Evolutionary conservation across 1,140 invertebrate genomes (phyloP).

Genomic region (Drosophila azteca): DNA sequence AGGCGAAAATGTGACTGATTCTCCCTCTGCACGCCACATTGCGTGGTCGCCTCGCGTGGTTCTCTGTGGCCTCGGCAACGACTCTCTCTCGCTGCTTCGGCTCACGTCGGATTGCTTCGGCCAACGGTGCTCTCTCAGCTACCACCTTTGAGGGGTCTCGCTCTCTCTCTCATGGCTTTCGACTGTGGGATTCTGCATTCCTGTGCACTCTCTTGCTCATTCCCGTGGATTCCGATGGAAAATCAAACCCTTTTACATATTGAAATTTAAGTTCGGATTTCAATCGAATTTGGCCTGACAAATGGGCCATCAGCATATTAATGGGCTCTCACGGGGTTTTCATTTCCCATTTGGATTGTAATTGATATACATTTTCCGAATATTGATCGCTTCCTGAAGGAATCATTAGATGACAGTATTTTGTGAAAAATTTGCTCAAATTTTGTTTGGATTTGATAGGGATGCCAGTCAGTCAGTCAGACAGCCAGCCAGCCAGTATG

Average conservation of each 20-base stretch:
- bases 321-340: slow-evolving; percentile 8
- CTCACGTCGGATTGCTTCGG: too few relatives aligned
- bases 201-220: not conserved
- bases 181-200: not conserved
- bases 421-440: not conserved
- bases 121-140: too few relatives aligned
- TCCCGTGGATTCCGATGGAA: slow-evolving; percentile 14
- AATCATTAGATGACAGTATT: slow-evolving; percentile 1
- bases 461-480: too few relatives aligned
- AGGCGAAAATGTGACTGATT: slow-evolving; percentile 69
- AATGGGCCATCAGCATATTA: slow-evolving; percentile 40
- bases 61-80: not conserved
- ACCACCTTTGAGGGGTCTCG: too few relatives aligned
- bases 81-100: too few relatives aligned
- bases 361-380: slow-evolving; percentile 13
- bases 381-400: slow-evolving; percentile 8
- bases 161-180: too few relatives aligned
- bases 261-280: slow-evolving; percentile 47
- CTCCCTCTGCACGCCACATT: slow-evolving; percentile 46
- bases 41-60: slow-evolving; percentile 40
- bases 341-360: not conserved
- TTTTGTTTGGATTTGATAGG: too few relatives aligned
- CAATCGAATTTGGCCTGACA: slow-evolving; percentile 34
- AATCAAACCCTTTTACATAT: slow-evolving; percentile 23
- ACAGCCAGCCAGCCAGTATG: too few relatives aligned